phyloP scores from a whole-genome alignment of 1,140 invertebrate genomes.

The Drosophila bocqueti region DNA sequence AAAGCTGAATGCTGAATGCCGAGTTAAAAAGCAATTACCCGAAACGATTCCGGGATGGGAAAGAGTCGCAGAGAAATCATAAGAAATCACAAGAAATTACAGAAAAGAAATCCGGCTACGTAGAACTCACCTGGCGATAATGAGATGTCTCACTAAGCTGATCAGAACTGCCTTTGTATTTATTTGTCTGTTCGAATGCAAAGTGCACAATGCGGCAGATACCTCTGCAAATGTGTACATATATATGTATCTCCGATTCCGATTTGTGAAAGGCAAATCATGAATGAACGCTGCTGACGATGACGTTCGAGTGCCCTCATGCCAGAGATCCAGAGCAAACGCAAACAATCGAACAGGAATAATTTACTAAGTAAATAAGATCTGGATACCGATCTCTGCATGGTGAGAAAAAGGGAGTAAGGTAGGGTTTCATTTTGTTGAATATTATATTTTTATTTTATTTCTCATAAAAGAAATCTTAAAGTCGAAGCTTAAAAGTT shows the following conservation, averaged over 20 bases:
- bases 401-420: not conserved
- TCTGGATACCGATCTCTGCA: slow-evolving; percentile 45
- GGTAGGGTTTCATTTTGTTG: too few species aligned
- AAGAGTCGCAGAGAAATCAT: slow-evolving; percentile 33
- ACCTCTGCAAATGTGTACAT: too few species aligned
- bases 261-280: slow-evolving; percentile 78
- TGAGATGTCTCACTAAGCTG: slow-evolving; percentile 64
- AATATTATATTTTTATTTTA: not conserved
- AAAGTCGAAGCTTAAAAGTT: not conserved
- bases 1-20: slow-evolving; percentile 32
- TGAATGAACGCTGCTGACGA: slow-evolving; percentile 79
- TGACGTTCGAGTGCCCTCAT: slow-evolving; percentile 81
- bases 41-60: slow-evolving; percentile 29
- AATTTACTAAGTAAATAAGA: slow-evolving; percentile 83
- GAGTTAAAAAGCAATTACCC: slow-evolving; percentile 67
- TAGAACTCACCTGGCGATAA: slow-evolving; percentile 51
- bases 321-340: slow-evolving; percentile 80
- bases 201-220: slow-evolving; percentile 42
- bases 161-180: slow-evolving; percentile 53
- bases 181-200: slow-evolving; percentile 54
- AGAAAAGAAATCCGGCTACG: slow-evolving; percentile 9
- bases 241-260: slow-evolving; percentile 31
- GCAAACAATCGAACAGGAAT: slow-evolving; percentile 83
- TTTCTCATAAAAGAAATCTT: not conserved
- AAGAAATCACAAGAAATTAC: slow-evolving; percentile 16